phyloP scores from a whole-genome alignment of 2,113 vertebrate species.

The Neogobius melanostomus region DNA sequence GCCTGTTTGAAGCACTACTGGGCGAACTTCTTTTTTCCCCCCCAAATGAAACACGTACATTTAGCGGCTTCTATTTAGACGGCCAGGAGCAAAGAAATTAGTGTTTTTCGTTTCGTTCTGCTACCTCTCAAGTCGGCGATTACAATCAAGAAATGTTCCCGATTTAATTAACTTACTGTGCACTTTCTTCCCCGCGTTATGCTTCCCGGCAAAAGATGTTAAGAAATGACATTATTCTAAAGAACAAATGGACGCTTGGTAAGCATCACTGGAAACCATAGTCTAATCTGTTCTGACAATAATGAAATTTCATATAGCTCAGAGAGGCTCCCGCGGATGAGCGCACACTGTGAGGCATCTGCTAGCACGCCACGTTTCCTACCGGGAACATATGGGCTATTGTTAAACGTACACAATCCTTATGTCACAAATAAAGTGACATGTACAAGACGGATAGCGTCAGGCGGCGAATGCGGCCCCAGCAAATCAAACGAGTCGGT shows the following conservation, averaged over 20 bases:
- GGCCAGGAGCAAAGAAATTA: constrained; percentile 48
- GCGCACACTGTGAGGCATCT: constrained; percentile 6
- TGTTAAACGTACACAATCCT: neutral
- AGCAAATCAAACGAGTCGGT: neutral
- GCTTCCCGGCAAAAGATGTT: constrained; percentile 50
- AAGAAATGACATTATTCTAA: constrained; percentile 52
- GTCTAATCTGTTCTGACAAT: constrained; percentile 46
- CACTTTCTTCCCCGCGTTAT: constrained; percentile 40
- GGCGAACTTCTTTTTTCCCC: constrained; percentile 18
- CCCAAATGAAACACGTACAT: constrained; percentile 53
- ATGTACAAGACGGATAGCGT: neutral
- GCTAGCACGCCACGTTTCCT: neutral
- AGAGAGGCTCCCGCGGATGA: constrained; percentile 13
- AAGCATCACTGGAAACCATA: constrained; percentile 45
- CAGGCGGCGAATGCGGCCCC: neutral
- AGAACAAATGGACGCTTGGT: constrained; percentile 52
- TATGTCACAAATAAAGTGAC: neutral
- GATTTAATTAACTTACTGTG: constrained; percentile 70
- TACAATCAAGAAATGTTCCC: constrained; percentile 68
- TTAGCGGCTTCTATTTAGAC: constrained; percentile 53
- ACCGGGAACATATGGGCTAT: constrained; percentile 9
- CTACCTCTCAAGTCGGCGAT: constrained; percentile 66
- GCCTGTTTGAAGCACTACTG: constrained; percentile 51
- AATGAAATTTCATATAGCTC: constrained; percentile 45
- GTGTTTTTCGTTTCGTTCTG: constrained; percentile 41